A percentile compares a stretch with the other conserved stretches of the same genome.
These are phyloP conservation scores for Pheosia gnoma DNA, from an alignment of 2,888 invertebrate genomes.

Conservation along the genomic window DNA sequence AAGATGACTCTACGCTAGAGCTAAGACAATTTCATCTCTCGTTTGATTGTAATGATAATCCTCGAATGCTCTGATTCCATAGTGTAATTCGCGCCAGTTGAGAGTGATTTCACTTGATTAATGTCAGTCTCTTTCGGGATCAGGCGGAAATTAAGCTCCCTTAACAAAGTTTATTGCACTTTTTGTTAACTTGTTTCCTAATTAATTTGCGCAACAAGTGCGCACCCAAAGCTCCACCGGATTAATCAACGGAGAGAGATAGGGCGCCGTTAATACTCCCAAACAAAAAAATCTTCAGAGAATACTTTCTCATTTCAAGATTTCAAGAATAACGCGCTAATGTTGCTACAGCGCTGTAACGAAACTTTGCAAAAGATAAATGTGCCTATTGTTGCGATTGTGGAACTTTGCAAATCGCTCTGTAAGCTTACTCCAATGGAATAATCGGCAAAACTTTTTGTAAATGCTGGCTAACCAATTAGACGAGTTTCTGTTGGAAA, in stretches of 20 bases:
- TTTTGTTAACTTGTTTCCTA: constrained; percentile 77
- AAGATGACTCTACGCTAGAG: not conserved
- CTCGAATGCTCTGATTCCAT: constrained; percentile 57
- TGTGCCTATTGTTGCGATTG: constrained; percentile 49
- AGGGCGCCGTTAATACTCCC: constrained; percentile 20
- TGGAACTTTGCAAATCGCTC: constrained; percentile 51
- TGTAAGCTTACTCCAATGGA: constrained; percentile 44
- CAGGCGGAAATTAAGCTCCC: constrained; percentile 73
- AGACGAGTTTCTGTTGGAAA: constrained; percentile 34
- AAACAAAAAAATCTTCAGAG: constrained; percentile 30
- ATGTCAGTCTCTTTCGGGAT: constrained; percentile 65
- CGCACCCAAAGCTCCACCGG: constrained; percentile 40
- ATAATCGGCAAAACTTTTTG: constrained; percentile 42
- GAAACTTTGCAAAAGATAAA: constrained; percentile 48
- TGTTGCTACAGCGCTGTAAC: constrained; percentile 38
- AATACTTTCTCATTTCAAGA: constrained; percentile 31
- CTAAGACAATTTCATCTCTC: constrained; percentile 21
- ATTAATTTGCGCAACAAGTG: constrained; percentile 78
- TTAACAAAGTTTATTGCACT: constrained; percentile 75
- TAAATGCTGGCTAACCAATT: constrained; percentile 41
- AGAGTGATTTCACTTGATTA: constrained; percentile 69
- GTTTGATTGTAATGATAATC: constrained; percentile 54
- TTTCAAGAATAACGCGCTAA: constrained; percentile 43
- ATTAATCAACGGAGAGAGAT: constrained; percentile 42
- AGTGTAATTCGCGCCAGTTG: constrained; percentile 64